Conservation (phyloP, 64 coral and sea anemone genomes). For the Stylophora pistillata region DNA sequence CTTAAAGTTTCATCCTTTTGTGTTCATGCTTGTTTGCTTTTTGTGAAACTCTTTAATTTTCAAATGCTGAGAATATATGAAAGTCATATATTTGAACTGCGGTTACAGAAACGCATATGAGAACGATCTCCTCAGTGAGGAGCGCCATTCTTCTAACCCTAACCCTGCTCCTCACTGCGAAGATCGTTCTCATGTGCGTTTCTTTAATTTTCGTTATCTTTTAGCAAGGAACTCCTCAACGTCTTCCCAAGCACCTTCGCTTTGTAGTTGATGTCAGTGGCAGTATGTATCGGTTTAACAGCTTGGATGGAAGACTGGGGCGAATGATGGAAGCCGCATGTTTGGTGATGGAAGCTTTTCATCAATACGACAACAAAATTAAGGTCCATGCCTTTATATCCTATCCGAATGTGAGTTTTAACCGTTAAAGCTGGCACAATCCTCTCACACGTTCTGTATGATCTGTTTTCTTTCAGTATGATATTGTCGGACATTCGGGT, state of each 20-base stretch:
- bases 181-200: not conserved
- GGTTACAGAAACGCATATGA: too few relatives aligned
- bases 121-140: too few relatives aligned
- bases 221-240: slow-evolving; percentile 83
- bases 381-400: slow-evolving; percentile 59
- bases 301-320: slow-evolving; percentile 92
- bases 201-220: not conserved
- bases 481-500: slow-evolving; percentile 94
- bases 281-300: slow-evolving; percentile 99
- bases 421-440: not conserved
- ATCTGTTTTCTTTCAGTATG: slow-evolving; percentile 68
- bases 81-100: too few relatives aligned
- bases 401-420: not conserved
- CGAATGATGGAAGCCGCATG: slow-evolving; percentile 97
- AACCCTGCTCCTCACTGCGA: too few relatives aligned
- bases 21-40: too few relatives aligned
- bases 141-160: too few relatives aligned
- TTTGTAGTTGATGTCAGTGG: slow-evolving; percentile 99
- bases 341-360: slow-evolving; percentile 95
- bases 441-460: not conserved
- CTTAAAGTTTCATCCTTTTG: too few relatives aligned
- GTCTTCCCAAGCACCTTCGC: slow-evolving; percentile 91
- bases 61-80: too few relatives aligned
- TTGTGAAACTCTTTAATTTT: too few relatives aligned
- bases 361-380: slow-evolving; percentile 90